phyloP scores from a whole-genome alignment of 2,888 invertebrate genomes.

The Andrena camellia region DNA sequence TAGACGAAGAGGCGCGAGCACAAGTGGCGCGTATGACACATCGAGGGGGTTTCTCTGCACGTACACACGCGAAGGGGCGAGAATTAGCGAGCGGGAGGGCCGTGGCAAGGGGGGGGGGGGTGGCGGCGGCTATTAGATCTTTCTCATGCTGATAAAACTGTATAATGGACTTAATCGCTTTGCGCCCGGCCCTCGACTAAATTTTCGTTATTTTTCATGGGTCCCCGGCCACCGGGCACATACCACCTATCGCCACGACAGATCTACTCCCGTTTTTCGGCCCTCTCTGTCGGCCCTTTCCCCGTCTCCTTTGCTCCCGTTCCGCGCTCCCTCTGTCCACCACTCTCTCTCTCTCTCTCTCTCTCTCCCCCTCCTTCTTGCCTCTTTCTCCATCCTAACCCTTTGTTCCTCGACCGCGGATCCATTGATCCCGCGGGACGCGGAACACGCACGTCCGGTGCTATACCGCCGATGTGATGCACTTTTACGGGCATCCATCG shows the following conservation, averaged over 20 bases:
- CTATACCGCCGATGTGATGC: constrained; percentile 47
- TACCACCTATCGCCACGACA: constrained; percentile 76
- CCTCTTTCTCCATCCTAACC: constrained; percentile 57
- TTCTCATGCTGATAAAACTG: constrained; percentile 85
- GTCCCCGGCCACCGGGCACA: constrained; percentile 73
- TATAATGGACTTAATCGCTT: constrained; percentile 85
- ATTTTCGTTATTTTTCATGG: constrained; percentile 85
- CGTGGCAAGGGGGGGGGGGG: constrained; percentile 58
- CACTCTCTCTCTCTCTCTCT: constrained; percentile 17
- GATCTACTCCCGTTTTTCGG: constrained; percentile 75
- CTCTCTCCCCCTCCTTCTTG: constrained; percentile 54
- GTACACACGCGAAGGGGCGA: constrained; percentile 58
- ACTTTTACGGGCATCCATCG: constrained; percentile 57
- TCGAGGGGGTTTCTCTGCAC: constrained; percentile 51
- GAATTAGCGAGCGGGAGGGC: constrained; percentile 69
- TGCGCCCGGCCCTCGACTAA: constrained; percentile 79
- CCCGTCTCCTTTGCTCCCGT: constrained; percentile 44
- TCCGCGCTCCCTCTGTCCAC: constrained; percentile 5
- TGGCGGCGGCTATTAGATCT: constrained; percentile 81
- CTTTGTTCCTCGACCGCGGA: constrained; percentile 67
- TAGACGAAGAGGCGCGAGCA: constrained; percentile 67
- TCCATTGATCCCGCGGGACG: constrained; percentile 72
- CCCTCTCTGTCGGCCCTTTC: constrained; percentile 48
- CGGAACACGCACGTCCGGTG: constrained; percentile 70
- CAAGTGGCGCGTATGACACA: constrained; percentile 83